These are phyloP conservation scores for Heliconius himera DNA, from an alignment of 1,140 invertebrate species.

Conservation along the genomic window DNA sequence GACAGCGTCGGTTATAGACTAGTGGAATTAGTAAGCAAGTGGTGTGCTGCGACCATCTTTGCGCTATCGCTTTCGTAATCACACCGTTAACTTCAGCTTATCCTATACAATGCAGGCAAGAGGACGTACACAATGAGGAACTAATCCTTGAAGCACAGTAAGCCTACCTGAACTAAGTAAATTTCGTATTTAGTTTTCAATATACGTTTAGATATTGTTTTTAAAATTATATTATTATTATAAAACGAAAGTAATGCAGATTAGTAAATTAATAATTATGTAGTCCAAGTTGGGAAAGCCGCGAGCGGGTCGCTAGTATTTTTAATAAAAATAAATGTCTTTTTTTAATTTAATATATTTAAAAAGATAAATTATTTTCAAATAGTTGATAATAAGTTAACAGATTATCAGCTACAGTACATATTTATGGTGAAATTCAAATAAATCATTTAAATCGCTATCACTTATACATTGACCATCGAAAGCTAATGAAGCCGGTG, in stretches of 20 bases:
- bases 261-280: no score
- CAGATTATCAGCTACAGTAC: no score
- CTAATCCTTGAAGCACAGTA: not conserved
- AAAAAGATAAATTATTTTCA: no score
- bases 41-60: slow-evolving; percentile 44
- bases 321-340: no score
- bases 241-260: no score
- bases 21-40: slow-evolving; percentile 34
- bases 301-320: no score
- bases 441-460: not conserved
- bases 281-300: no score
- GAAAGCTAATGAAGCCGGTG: slow-evolving; percentile 19
- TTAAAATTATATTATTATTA: no score
- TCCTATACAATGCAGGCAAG: slow-evolving; percentile 16
- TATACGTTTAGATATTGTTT: no score
- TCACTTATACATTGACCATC: not conserved
- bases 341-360: no score
- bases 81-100: slow-evolving; percentile 54
- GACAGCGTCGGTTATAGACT: slow-evolving; percentile 53
- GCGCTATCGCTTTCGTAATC: slow-evolving; percentile 64
- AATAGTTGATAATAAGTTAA: no score
- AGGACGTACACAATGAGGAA: not conserved
- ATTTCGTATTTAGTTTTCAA: not conserved
- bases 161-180: not conserved
- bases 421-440: not conserved